Conservation (phyloP, 1,140 invertebrate genomes). For the Cephus cinctus region DNA sequence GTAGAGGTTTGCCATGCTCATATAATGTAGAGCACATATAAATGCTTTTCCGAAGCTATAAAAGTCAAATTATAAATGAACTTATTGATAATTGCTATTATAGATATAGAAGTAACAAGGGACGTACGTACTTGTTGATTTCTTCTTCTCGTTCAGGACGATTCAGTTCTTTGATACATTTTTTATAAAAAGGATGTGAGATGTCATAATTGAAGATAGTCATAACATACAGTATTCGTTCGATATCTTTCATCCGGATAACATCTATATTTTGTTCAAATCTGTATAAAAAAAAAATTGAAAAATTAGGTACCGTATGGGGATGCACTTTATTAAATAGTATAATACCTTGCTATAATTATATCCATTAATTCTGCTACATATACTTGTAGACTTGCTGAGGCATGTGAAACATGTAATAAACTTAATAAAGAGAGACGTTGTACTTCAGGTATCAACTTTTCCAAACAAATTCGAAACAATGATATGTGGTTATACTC, state of each 20-base stretch:
- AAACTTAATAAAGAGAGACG: slow-evolving; percentile 47
- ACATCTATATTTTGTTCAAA: slow-evolving; percentile 28
- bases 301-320: neutral
- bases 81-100: slow-evolving; percentile 3
- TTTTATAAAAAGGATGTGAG: slow-evolving; percentile 46
- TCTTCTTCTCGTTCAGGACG: slow-evolving; percentile 50
- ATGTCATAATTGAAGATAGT: slow-evolving; percentile 53
- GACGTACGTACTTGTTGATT: slow-evolving; percentile 34
- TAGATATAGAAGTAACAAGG: too few relatives aligned
- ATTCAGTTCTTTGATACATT: slow-evolving; percentile 52
- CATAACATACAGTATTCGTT: slow-evolving; percentile 58
- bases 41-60: slow-evolving; percentile 47
- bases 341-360: slow-evolving; percentile 45
- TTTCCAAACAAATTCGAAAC: slow-evolving; percentile 10
- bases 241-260: slow-evolving; percentile 64
- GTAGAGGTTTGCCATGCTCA: slow-evolving; percentile 52
- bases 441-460: slow-evolving; percentile 10
- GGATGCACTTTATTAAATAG: slow-evolving; percentile 15
- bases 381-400: slow-evolving; percentile 49
- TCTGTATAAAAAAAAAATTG: slow-evolving; percentile 22
- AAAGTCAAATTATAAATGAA: slow-evolving; percentile 3
- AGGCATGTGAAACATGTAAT: slow-evolving; percentile 58
- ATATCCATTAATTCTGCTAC: slow-evolving; percentile 39
- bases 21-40: slow-evolving; percentile 50
- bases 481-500: neutral